Conservation (phyloP, 2,113 vertebrate species). For the Rhinopomastus cyanomelas region DNA sequence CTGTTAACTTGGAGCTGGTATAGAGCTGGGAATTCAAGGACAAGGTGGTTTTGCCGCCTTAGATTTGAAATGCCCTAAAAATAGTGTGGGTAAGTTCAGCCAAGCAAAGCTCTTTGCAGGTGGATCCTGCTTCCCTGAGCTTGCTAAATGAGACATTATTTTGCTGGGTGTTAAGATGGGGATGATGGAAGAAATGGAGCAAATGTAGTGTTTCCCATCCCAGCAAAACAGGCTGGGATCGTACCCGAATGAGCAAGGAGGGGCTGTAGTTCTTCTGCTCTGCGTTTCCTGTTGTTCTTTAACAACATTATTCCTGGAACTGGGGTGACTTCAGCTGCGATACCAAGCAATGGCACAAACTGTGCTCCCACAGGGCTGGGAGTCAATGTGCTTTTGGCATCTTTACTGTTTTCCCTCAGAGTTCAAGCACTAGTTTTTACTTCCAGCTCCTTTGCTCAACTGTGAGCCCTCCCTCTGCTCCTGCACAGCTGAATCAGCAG, state of each 20-base stretch:
- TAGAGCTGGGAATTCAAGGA: background rate
- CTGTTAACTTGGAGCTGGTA: background rate
- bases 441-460: background rate
- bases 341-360: background rate
- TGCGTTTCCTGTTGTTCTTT: slow-evolving; percentile 40
- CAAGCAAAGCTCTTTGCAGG: background rate
- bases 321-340: background rate
- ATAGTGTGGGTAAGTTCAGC: background rate
- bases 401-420: background rate
- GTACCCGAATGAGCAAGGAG: fast-evolving
- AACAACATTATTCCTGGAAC: slow-evolving; percentile 28
- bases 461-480: background rate
- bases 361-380: background rate
- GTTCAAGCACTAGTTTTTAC: background rate
- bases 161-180: background rate
- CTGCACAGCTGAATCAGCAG: background rate
- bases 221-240: background rate
- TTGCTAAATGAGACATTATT: background rate
- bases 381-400: background rate
- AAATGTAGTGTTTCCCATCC: background rate
- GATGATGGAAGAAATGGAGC: fast-evolving
- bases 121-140: background rate
- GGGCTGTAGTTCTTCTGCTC: background rate
- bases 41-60: background rate
- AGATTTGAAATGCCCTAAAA: background rate